Conservation (phyloP, 2,113 vertebrate species). For the Rhinoptilus africanus region DNA sequence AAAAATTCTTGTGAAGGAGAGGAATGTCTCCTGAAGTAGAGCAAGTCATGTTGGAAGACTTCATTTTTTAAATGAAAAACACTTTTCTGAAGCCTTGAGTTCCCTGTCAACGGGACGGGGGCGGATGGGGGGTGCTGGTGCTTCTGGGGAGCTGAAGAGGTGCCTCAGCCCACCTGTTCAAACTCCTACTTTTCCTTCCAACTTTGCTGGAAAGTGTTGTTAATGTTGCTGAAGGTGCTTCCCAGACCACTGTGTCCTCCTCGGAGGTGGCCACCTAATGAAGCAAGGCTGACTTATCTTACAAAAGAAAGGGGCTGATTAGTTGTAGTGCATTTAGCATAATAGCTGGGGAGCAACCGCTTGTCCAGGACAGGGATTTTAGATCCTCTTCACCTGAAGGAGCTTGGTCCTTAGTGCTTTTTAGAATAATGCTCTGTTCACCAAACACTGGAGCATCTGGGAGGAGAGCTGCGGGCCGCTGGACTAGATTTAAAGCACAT, state of each 20-base stretch:
- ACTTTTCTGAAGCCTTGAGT: not conserved
- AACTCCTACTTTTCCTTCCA: not conserved
- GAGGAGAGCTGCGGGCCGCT: not conserved
- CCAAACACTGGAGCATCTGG: not conserved
- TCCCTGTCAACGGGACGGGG: accelerated
- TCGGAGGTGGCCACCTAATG: not conserved
- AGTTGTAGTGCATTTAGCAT: not conserved
- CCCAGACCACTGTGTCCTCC: not conserved
- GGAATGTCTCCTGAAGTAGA: not conserved
- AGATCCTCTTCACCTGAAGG: not conserved
- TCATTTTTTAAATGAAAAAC: not conserved
- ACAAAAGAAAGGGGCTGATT: not conserved
- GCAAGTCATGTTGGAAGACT: not conserved
- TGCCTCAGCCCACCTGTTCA: not conserved
- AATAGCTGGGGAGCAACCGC: not conserved
- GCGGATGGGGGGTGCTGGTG: not conserved
- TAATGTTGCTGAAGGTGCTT: not conserved
- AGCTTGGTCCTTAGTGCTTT: not conserved
- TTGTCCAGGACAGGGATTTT: accelerated
- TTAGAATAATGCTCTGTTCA: not conserved
- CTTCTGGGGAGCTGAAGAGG: not conserved
- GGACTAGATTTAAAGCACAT: not conserved
- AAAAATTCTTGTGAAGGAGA: not conserved
- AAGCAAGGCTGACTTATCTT: not conserved
- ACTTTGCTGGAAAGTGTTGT: not conserved